Evolutionary conservation across 2,797 vertebrate species (phyloP).

Genomic region (Tachyglossus aculeatus): DNA sequence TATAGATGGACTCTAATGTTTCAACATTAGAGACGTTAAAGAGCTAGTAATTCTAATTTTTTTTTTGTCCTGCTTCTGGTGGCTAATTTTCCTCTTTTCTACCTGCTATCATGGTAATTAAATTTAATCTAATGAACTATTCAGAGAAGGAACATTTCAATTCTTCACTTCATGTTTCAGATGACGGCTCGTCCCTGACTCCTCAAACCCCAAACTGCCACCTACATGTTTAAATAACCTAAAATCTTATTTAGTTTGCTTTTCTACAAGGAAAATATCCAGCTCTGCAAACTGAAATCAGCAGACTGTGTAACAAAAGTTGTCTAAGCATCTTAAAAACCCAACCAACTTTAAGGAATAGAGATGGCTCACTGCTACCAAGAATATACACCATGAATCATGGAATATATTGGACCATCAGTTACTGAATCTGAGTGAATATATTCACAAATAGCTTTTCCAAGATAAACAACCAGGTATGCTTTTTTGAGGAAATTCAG

Average conservation of each 20-base stretch:
- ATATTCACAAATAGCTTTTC: conserved; percentile 5
- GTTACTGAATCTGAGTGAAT: not conserved
- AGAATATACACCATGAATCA: not conserved
- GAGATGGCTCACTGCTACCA: not conserved
- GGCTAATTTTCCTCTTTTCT: conserved; percentile 6
- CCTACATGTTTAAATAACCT: not conserved
- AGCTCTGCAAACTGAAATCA: not conserved
- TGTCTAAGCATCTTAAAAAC: not conserved
- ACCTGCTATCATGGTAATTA: not conserved
- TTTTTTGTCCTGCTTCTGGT: not conserved
- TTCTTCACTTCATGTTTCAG: not conserved
- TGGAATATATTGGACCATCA: not conserved
- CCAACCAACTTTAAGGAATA: not conserved
- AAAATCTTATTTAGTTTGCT: not conserved
- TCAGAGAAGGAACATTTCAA: not conserved
- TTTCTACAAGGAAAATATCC: not conserved
- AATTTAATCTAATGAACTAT: not conserved
- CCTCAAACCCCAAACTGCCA: not conserved
- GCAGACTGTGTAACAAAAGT: not conserved
- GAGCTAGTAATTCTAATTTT: not conserved
- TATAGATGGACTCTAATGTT: too few relatives aligned
- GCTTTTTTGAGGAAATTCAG: not conserved
- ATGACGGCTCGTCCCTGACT: not conserved
- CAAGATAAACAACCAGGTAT: conserved; percentile 7
- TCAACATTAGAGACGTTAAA: too few relatives aligned